A percentile compares a stretch with the other conserved stretches of the same genome.
These are phyloP conservation scores for Diaphora mendica DNA, from an alignment of 2,888 invertebrate species.

Conservation along the genomic window DNA sequence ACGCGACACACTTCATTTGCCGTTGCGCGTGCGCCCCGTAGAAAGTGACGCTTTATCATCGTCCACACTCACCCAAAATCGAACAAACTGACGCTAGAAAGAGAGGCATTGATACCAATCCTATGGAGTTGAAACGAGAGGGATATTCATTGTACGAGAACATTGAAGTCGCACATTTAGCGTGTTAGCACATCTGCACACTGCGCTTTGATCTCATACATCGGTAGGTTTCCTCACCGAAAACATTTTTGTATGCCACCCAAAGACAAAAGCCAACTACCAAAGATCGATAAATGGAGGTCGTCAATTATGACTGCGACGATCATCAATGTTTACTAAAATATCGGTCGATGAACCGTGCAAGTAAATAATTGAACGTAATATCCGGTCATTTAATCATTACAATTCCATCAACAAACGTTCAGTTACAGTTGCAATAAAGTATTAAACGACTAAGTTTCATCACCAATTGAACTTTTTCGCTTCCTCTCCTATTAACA, in stretches of 20 bases:
- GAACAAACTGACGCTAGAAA: slow-evolving; percentile 65
- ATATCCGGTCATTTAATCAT: slow-evolving; percentile 74
- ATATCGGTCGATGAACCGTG: slow-evolving; percentile 57
- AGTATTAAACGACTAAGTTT: slow-evolving; percentile 31
- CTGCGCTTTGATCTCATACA: slow-evolving; percentile 62
- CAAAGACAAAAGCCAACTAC: slow-evolving; percentile 43
- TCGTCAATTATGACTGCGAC: slow-evolving; percentile 41
- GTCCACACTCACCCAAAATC: slow-evolving; percentile 74
- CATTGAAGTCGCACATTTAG: slow-evolving; percentile 60
- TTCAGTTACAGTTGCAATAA: slow-evolving; percentile 48
- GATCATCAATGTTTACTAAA: slow-evolving; percentile 57
- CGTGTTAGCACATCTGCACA: slow-evolving; percentile 61
- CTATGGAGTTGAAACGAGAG: slow-evolving; percentile 54
- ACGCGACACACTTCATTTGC: slow-evolving; percentile 85
- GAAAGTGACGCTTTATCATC: slow-evolving; percentile 83
- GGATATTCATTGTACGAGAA: slow-evolving; percentile 49
- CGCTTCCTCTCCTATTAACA: slow-evolving; percentile 30
- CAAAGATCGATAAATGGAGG: slow-evolving; percentile 43
- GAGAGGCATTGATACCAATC: slow-evolving; percentile 50
- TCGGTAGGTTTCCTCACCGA: slow-evolving; percentile 56
- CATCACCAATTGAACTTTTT: slow-evolving; percentile 35
- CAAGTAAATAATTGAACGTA: slow-evolving; percentile 67
- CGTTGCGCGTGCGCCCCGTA: slow-evolving; percentile 80
- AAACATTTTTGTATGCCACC: slow-evolving; percentile 48
- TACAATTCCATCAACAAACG: slow-evolving; percentile 60